Percentiles rank a stretch among this genome's conserved stretches.
Evolutionary conservation across 2,888 invertebrate genomes (phyloP).

Genomic region (Odontothrips loti): DNA sequence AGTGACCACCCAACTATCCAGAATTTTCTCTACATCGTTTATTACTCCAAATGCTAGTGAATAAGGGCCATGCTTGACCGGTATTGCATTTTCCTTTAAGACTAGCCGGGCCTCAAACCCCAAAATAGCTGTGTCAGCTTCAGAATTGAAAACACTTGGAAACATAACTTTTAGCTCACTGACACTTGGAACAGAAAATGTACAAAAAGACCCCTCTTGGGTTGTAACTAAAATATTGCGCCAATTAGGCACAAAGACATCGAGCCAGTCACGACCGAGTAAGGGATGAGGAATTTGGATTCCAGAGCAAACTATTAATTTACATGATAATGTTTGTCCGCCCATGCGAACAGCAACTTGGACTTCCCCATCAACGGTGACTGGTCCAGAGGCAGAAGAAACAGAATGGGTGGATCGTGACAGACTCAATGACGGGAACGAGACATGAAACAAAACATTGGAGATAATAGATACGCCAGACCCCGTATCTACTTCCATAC

Average conservation of each 20-base stretch:
- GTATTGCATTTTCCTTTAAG: slow-evolving; percentile 29
- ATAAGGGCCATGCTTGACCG: slow-evolving; percentile 30
- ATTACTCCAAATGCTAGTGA: slow-evolving; percentile 32
- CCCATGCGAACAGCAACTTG: neutral
- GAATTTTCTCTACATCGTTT: neutral
- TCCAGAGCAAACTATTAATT: neutral
- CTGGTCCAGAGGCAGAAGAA: neutral
- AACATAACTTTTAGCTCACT: neutral
- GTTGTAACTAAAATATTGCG: neutral
- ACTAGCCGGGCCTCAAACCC: slow-evolving; percentile 1
- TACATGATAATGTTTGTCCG: rapidly evolving
- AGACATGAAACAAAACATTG: neutral
- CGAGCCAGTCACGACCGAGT: slow-evolving; percentile 14
- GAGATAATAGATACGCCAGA: neutral
- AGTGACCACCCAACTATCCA: neutral
- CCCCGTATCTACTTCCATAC: neutral
- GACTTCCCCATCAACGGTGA: neutral
- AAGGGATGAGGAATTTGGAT: neutral
- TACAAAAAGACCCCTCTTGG: neutral
- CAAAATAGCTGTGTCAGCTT: neutral
- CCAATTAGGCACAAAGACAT: slow-evolving; percentile 7
- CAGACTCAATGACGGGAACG: neutral
- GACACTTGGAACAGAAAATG: neutral
- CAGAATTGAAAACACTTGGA: neutral
- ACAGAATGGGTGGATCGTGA: neutral